A percentile compares a stretch with the other conserved stretches of the same genome.
Evolutionary conservation across 2,888 invertebrate species (phyloP).

Genomic region (Acleris holmiana): DNA sequence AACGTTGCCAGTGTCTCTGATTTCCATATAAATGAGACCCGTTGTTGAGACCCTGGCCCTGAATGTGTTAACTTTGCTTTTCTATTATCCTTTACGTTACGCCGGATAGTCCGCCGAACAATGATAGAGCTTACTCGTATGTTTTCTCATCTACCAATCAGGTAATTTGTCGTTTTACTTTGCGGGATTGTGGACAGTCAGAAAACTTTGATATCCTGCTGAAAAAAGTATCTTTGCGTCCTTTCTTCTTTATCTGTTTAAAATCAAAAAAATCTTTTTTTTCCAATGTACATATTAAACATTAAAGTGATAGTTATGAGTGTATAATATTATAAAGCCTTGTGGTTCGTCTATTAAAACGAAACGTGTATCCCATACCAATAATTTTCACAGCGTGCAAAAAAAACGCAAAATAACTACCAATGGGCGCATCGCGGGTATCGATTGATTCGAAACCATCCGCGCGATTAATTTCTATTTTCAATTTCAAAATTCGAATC

Average conservation of each 20-base stretch:
- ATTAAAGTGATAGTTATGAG: too few relatives aligned
- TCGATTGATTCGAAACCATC: slow-evolving; percentile 24
- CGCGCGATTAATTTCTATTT: slow-evolving; percentile 33
- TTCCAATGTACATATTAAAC: too few relatives aligned
- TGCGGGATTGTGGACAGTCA: neutral
- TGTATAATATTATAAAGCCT: too few relatives aligned
- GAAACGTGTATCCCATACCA: neutral
- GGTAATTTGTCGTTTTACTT: slow-evolving; percentile 14
- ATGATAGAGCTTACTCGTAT: slow-evolving; percentile 4
- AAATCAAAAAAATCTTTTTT: too few relatives aligned
- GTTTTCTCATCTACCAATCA: neutral
- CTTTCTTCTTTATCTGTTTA: neutral
- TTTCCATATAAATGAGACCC: too few relatives aligned
- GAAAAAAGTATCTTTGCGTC: neutral
- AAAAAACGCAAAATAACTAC: neutral
- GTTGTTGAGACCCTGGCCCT: neutral
- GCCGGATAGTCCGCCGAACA: slow-evolving; percentile 17
- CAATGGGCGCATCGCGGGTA: neutral
- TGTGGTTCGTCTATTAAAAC: slow-evolving; percentile 10
- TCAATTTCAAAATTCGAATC: slow-evolving; percentile 34
- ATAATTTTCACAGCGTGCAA: too few relatives aligned
- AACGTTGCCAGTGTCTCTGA: slow-evolving; percentile 15
- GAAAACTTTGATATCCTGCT: slow-evolving; percentile 1
- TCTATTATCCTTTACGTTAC: slow-evolving; percentile 25
- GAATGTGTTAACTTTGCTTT: slow-evolving; percentile 12